Conservation (phyloP, 1,140 invertebrate species). For the Pseudomyrmex dendroicus region DNA sequence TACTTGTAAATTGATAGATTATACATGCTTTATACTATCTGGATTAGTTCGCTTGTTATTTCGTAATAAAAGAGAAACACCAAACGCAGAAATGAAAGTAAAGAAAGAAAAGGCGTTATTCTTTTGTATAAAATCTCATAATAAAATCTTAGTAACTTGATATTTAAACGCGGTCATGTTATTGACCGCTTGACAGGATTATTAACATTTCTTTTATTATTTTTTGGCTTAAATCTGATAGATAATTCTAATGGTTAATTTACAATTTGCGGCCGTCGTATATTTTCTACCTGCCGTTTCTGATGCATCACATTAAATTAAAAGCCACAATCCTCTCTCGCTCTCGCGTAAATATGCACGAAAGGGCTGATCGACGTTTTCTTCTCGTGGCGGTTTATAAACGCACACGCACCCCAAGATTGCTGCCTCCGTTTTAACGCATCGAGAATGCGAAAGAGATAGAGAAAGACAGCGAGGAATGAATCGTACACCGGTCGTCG, state of each 20-base stretch:
- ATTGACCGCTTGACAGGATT: constrained; percentile 31
- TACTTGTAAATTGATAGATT: constrained; percentile 68
- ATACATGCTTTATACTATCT: constrained; percentile 8
- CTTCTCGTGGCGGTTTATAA: constrained; percentile 40
- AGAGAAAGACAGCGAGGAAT: constrained; percentile 26
- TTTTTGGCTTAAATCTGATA: not conserved
- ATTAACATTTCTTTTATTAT: constrained; percentile 1
- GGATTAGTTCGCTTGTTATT: constrained; percentile 53
- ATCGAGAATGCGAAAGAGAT: not conserved
- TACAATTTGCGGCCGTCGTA: not conserved
- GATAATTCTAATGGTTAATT: constrained; percentile 17
- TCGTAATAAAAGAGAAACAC: constrained; percentile 53
- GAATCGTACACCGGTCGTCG: constrained; percentile 71
- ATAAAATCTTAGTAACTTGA: constrained; percentile 56
- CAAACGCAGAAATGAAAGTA: not conserved
- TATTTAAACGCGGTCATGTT: constrained; percentile 27
- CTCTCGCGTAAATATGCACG: constrained; percentile 17
- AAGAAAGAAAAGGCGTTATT: not conserved
- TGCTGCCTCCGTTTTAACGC: constrained; percentile 18
- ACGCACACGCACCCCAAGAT: constrained; percentile 3
- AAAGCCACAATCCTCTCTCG: constrained; percentile 53
- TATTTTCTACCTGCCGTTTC: constrained; percentile 23
- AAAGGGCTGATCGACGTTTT: constrained; percentile 45
- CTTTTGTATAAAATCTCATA: constrained; percentile 32
- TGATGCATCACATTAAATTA: constrained; percentile 31